Evolutionary conservation across 1,140 invertebrate genomes (phyloP), one percentile per base, ranked within the genome.

Genomic region (Lasaia peninsularis): DNA sequence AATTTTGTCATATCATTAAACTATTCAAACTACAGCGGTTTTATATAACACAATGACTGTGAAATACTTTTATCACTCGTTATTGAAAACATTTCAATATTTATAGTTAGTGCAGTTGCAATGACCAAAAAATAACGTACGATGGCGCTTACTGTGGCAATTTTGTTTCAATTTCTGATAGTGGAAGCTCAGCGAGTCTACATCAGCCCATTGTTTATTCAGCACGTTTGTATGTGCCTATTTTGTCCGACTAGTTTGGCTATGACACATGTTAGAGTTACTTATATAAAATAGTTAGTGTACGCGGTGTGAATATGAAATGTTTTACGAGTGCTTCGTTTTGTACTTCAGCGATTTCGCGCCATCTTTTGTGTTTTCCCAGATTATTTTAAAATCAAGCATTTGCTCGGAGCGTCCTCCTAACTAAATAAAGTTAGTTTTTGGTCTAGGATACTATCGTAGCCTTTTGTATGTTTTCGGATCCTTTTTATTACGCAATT

Each of bases 221-320:
- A 79, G 67, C 70, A 60, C 65, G 60, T 75, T 69, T 62, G 20
- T 58, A 50, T 63, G 49, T 55, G 59, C 61, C 64, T 63, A 62
- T 61, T 67, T 66, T 55, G 54, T 52, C 53, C 18, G 65, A 74
- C 69, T 16, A 63, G 60, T 82, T 83, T 77, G 78, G 80, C 73
- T 75, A 74, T 80, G 75, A 87, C 81, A 87, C 67, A 79, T 87
- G 83, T 84, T 68, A 53, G 34, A 34, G 50, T 18, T 32, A 71
- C 64, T 63, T 65, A 69, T 71, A 58, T 57, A 28, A 9, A 9
- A 33, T 52, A 44, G 56, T 40, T 24, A 58, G 52, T 59, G 58
- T 67, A 53, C 55, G 58, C 50, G 34, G 18, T 50, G 12, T 28
- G 63, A 62, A 65, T 63, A 60, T 34, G 18, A 52, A 58, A 55